Evolutionary conservation across 2,113 vertebrate species (phyloP), one percentile per base, ranked within the genome.

Genomic region (Petrocephalus microphthalmus): DNA sequence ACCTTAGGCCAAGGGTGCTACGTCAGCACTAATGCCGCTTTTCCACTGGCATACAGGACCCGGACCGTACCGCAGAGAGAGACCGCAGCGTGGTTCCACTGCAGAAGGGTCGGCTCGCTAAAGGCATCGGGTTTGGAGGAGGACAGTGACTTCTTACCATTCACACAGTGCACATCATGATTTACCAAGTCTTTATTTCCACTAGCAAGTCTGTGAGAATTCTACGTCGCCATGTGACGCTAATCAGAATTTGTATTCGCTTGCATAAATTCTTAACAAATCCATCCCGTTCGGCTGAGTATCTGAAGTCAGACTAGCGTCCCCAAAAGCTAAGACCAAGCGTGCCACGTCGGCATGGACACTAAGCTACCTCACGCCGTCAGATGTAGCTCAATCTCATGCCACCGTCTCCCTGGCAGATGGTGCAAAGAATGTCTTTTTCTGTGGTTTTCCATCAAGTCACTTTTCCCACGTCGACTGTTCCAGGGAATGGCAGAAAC

Each of bases 1-100:
- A 47, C 2, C 45, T 47, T 47, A 47, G 45, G 5, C 45, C 45
- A 47, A 47, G 45, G 5, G 2, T 5, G 45, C 45, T 5, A 47
- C 5, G 89, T 88, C 93, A 92, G 93, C 82, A 90, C 90, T 93
- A 47, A 47, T 47, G 45, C 45, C 45, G 45, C 45, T 47, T 47
- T 47, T 47, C 45, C 45, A 47, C 45, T 91, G 83, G 56, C 88
- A 37, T 91, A 82, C 86, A 89, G 0, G n/a, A n/a, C n/a, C n/a
- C n/a, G n/a, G n/a, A n/a, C n/a, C n/a, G n/a, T n/a, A n/a, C n/a
- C n/a, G n/a, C n/a, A n/a, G n/a, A n/a, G 42, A 42, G 42, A 42
- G 42, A 42, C 42, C 3, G 3, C 42, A 42, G 1, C 42, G 42
- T 42, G 42, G 42, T 42, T 42, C 42, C 3, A 1, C 42, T 42